Evolutionary conservation across 2,888 invertebrate genomes (phyloP).

Genomic region (Hydrotaea cyrtoneurina): DNA sequence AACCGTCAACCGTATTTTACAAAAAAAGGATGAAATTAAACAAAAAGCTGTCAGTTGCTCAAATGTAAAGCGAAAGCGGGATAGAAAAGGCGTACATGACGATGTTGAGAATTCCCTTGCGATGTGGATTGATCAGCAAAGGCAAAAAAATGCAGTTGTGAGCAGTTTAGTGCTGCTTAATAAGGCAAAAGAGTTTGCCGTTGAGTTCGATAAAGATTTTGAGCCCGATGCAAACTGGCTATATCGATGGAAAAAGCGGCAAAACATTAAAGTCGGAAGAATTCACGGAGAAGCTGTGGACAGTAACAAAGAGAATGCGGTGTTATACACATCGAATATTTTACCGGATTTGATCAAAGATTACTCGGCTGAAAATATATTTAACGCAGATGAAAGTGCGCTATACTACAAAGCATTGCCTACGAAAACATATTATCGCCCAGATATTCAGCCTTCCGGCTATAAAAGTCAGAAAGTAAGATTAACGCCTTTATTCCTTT

Average conservation of each 20-base stretch:
- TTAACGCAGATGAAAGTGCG: conserved; percentile 39
- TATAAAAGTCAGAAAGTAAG: conserved; percentile 49
- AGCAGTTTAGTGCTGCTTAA: conserved; percentile 18
- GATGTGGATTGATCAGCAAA: conserved; percentile 37
- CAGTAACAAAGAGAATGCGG: background rate
- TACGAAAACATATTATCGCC: background rate
- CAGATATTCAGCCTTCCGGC: conserved; percentile 21
- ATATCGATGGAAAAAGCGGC: conserved; percentile 48
- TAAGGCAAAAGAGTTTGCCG: conserved; percentile 44
- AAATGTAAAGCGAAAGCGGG: too few relatives aligned
- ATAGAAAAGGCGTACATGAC: too few relatives aligned
- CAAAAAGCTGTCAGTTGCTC: too few relatives aligned
- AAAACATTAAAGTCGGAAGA: conserved; percentile 40
- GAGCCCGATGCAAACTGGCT: conserved; percentile 45
- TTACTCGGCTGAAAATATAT: background rate
- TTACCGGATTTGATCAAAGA: background rate
- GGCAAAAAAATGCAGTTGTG: conserved; percentile 27
- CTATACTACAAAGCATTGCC: conserved; percentile 43
- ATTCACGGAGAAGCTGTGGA: conserved; percentile 26
- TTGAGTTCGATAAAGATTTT: conserved; percentile 32
- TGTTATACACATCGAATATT: background rate
- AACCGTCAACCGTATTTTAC: too few relatives aligned
- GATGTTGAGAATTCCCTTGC: conserved; percentile 44
- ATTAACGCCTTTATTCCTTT: conserved; percentile 60
- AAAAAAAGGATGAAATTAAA: too few relatives aligned